phyloP scores from a whole-genome alignment of 2,888 invertebrate genomes.

The Crematogaster levior region DNA sequence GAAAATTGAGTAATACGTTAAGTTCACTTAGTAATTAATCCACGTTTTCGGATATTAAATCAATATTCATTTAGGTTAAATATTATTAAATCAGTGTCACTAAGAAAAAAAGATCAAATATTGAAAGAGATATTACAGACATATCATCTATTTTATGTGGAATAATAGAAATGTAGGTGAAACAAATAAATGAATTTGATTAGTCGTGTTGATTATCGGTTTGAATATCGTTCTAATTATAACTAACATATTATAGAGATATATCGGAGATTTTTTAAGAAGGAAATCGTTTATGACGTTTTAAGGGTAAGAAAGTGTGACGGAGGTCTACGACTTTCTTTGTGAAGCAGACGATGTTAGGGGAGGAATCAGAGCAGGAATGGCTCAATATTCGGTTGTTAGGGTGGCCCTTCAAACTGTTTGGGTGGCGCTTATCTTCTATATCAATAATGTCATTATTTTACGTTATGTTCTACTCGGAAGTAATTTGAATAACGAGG shows the following conservation, averaged over 20 bases:
- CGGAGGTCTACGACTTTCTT: conserved; percentile 35
- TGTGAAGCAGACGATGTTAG: conserved; percentile 13
- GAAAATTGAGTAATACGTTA: neutral
- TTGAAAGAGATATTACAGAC: neutral
- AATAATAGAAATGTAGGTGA: neutral
- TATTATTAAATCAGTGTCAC: neutral
- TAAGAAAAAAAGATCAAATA: neutral
- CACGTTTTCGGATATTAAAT: neutral
- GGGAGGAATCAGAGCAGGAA: conserved; percentile 1
- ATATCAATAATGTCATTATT: conserved; percentile 36
- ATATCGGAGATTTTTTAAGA: neutral
- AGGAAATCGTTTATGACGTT: conserved; percentile 14
- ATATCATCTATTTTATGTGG: neutral
- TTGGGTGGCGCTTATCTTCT: conserved; percentile 13
- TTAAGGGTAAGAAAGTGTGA: conserved; percentile 39
- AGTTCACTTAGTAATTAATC: neutral
- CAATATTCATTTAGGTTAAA: neutral
- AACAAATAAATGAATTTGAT: neutral
- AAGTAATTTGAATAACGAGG: conserved; percentile 26
- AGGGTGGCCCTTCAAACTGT: neutral
- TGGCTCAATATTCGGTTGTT: conserved; percentile 41
- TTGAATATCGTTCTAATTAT: neutral
- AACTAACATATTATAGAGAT: neutral
- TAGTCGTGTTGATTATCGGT: neutral
- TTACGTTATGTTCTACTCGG: neutral